Conservation (phyloP, 2,888 invertebrate genomes). For the Asteroscopus sphinx region DNA sequence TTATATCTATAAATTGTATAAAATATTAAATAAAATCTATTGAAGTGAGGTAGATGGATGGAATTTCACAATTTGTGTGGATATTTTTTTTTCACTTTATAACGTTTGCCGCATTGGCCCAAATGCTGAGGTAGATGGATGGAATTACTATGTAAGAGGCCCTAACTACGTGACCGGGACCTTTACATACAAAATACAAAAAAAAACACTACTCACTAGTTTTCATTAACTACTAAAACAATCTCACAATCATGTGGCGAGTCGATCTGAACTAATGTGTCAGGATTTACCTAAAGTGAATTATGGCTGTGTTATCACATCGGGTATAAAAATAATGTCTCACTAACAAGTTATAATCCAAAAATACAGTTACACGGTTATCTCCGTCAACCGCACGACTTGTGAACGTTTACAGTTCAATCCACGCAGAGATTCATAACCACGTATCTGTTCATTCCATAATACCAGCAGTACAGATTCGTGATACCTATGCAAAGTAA, state of each 20-base stretch:
- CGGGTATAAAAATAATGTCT: constrained; percentile 70
- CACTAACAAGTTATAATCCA: constrained; percentile 62
- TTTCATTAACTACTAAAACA: constrained; percentile 76
- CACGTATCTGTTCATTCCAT: constrained; percentile 36
- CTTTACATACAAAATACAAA: constrained; percentile 82
- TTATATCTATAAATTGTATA: constrained; percentile 90
- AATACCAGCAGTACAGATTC: constrained; percentile 40
- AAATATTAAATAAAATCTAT: constrained; percentile 91
- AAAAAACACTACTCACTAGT: constrained; percentile 85
- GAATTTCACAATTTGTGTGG: constrained; percentile 91
- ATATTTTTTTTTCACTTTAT: constrained; percentile 80
- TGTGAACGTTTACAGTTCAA: constrained; percentile 15
- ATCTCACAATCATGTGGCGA: constrained; percentile 73
- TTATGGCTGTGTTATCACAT: constrained; percentile 65
- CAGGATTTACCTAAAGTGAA: constrained; percentile 67
- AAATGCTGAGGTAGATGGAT: constrained; percentile 90
- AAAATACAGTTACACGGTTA: constrained; percentile 21
- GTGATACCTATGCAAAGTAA: constrained; percentile 55
- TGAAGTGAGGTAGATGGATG: constrained; percentile 93
- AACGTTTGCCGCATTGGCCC: constrained; percentile 87
- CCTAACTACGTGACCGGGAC: constrained; percentile 82
- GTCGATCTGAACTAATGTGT: constrained; percentile 71
- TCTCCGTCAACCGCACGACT: constrained; percentile 11
- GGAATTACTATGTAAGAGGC: constrained; percentile 88
- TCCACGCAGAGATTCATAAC: constrained; percentile 33